A percentile compares a stretch with the other conserved stretches of the same genome.
Conservation (phyloP, 2,113 vertebrate species). For the Apodemus speciosus region DNA sequence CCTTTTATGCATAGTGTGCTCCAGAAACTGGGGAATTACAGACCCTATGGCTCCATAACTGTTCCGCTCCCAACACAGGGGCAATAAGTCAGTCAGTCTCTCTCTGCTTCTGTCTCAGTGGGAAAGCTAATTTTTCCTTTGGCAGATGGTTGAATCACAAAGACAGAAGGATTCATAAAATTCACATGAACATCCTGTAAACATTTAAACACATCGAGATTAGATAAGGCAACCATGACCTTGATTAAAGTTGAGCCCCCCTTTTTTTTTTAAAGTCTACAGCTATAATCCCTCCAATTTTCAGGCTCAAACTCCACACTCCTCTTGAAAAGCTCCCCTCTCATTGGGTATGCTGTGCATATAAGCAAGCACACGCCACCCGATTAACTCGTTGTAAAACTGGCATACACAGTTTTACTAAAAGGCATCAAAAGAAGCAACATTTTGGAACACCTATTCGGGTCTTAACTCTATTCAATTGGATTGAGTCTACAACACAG, state of each 20-base stretch:
- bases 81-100: background rate
- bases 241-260: constrained; percentile 84
- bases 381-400: background rate
- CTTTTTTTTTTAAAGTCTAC: constrained; percentile 54
- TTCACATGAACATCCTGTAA: constrained; percentile 86
- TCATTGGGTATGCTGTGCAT: background rate
- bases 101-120: constrained; percentile 60
- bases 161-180: constrained; percentile 88
- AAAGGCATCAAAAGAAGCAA: constrained; percentile 23
- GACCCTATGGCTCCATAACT: background rate
- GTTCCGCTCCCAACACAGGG: background rate
- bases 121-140: constrained; percentile 82
- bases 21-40: background rate
- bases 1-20: background rate
- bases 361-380: accelerated
- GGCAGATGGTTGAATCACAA: constrained; percentile 84
- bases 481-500: background rate
- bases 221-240: constrained; percentile 80
- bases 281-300: background rate
- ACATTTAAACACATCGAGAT: constrained; percentile 85
- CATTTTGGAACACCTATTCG: background rate
- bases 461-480: background rate
- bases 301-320: background rate
- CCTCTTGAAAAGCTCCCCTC: background rate
- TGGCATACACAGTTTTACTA: no score